Evolutionary conservation across 2,888 invertebrate species (phyloP).

Genomic region (Spicauda simplicius): DNA sequence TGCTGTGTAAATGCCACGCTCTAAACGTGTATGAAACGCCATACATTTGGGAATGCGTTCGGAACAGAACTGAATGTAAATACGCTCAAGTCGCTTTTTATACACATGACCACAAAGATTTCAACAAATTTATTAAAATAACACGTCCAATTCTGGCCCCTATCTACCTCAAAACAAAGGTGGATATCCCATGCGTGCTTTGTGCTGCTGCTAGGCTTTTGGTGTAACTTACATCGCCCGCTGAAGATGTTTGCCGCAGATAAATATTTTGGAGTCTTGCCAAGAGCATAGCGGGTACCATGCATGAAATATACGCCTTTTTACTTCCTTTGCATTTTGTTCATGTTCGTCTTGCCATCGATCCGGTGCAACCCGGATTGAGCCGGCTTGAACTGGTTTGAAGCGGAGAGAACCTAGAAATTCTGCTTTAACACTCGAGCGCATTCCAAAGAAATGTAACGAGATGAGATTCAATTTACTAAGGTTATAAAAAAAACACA

Average conservation of each 20-base stretch:
- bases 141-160: slow-evolving; percentile 21
- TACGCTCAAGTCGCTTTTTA: slow-evolving; percentile 39
- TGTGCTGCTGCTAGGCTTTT: slow-evolving; percentile 24
- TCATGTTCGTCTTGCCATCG: slow-evolving; percentile 42
- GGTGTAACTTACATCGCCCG: slow-evolving; percentile 36
- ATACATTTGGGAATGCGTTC: slow-evolving; percentile 34
- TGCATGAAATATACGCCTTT: slow-evolving; percentile 48
- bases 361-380: slow-evolving; percentile 40
- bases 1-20: slow-evolving; percentile 24
- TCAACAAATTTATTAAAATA: slow-evolving; percentile 34
- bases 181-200: slow-evolving; percentile 20
- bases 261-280: slow-evolving; percentile 47
- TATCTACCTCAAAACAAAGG: slow-evolving; percentile 26
- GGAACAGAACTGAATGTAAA: slow-evolving; percentile 42
- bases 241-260: slow-evolving; percentile 46
- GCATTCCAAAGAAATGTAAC: slow-evolving; percentile 26
- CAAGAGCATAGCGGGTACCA: slow-evolving; percentile 44
- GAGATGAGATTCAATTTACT: slow-evolving; percentile 21
- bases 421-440: slow-evolving; percentile 33
- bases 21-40: slow-evolving; percentile 30
- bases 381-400: slow-evolving; percentile 26
- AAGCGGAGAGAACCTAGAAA: slow-evolving; percentile 32
- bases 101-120: slow-evolving; percentile 38
- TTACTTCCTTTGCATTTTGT: slow-evolving; percentile 44
- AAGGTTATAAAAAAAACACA: slow-evolving; percentile 5